phyloP scores from a whole-genome alignment of 2,888 invertebrate species.

The Octonoba sinensis region DNA sequence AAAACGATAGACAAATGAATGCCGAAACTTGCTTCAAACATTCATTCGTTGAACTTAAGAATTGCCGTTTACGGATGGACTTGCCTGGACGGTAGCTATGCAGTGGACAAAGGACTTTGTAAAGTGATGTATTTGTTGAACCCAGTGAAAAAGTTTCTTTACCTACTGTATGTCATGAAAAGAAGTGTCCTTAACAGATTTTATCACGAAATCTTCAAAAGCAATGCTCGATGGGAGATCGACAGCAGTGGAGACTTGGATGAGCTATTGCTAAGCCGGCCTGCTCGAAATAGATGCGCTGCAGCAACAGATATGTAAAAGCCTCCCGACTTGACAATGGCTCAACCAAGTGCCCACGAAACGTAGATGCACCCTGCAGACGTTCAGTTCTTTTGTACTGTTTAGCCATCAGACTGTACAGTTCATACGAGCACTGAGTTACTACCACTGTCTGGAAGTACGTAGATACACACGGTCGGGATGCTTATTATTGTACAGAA shows the following conservation, averaged over 20 bases:
- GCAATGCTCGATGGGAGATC: too few species aligned
- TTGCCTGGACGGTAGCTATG: background rate
- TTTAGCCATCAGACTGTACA: slow-evolving; percentile 58
- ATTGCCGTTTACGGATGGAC: too few species aligned
- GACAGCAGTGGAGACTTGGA: background rate
- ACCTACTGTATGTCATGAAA: background rate
- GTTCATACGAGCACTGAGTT: slow-evolving; percentile 40
- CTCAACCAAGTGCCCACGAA: too few species aligned
- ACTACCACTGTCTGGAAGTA: slow-evolving; percentile 28
- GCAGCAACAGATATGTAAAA: background rate
- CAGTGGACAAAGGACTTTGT: slow-evolving; percentile 6
- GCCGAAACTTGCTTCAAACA: too few species aligned
- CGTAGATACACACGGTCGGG: slow-evolving; percentile 42
- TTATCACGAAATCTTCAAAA: slow-evolving; percentile 1
- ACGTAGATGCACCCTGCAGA: too few species aligned
- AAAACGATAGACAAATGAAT: too few species aligned
- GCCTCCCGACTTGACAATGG: too few species aligned
- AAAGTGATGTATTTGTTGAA: background rate
- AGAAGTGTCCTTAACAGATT: slow-evolving; percentile 51
- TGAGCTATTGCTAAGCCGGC: background rate
- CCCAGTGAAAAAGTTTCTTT: slow-evolving; percentile 2
- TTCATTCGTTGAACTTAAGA: too few species aligned
- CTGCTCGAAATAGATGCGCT: background rate
- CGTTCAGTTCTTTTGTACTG: slow-evolving; percentile 33
- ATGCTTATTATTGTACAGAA: slow-evolving; percentile 65